Percentiles rank a stretch among this genome's conserved stretches.
These are phyloP conservation scores for Dallia pectoralis DNA, from an alignment of 2,797 vertebrate species.

Conservation along the genomic window DNA sequence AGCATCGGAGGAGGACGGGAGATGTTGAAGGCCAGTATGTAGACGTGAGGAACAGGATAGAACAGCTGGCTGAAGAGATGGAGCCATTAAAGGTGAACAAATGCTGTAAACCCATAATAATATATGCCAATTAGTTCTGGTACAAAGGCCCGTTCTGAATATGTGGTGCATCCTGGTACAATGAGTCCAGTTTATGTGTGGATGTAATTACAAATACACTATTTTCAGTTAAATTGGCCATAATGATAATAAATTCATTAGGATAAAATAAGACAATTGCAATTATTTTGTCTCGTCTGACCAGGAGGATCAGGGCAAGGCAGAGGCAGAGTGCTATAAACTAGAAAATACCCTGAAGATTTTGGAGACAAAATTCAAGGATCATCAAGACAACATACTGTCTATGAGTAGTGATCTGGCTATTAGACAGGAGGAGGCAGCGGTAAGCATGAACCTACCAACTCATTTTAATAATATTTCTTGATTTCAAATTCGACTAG, in stretches of 20 bases:
- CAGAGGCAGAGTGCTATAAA: slow-evolving; percentile 39
- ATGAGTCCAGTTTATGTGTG: neutral
- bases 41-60: slow-evolving; percentile 34
- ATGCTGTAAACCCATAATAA: no score
- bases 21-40: slow-evolving; percentile 33
- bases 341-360: slow-evolving; percentile 40
- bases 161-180: neutral
- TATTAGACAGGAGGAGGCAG: slow-evolving; percentile 32
- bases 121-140: no score
- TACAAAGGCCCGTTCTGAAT: no score
- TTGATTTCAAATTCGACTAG: no score
- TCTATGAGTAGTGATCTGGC: slow-evolving; percentile 36
- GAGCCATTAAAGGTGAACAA: slow-evolving; percentile 10
- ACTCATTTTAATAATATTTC: no score
- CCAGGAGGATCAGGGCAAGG: slow-evolving; percentile 28
- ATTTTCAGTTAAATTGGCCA: no score
- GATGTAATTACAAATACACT: no score
- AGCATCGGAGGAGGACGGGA: slow-evolving; percentile 18
- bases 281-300: neutral
- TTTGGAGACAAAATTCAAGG: slow-evolving; percentile 39
- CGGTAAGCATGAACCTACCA: no score
- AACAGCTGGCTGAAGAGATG: slow-evolving; percentile 10
- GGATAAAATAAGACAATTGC: no score
- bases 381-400: slow-evolving; percentile 45
- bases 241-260: no score